Base-by-base conservation (phyloP, 2,888 invertebrate genomes). In the Agonopterix alstromeriana region DNA sequence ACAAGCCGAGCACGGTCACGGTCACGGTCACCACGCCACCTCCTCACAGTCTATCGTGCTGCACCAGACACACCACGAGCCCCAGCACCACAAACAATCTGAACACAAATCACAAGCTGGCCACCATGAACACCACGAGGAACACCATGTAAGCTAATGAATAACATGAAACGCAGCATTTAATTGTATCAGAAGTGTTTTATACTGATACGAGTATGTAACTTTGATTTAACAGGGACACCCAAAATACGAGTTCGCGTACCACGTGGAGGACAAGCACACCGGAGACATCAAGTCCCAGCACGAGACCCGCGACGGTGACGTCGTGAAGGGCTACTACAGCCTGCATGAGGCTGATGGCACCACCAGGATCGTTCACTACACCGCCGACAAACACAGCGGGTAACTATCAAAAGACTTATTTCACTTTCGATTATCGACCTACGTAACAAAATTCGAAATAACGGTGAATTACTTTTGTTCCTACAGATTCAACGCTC, bases 201-300 rank as follows among this genome's bases (percentile, higher is more conserved):
- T 14, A 1, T 14, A 14, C 14, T 14, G 2, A 2, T 14, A 14
- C n/a, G n/a, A 14, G 2, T 2, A 14, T 14, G 1, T 14, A 14
- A n/a, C n/a, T n/a, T n/a, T n/a, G n/a, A n/a, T n/a, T n/a, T n/a
- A n/a, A n/a, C 3, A 82, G 82, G 65, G 85, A n/a, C 42, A 42
- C 42, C 42, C 90, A 38, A 87, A 55, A 38, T 55, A 55, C 49
- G 48, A 52, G 51, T 56, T 54, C 44, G 43, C 35, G 41, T 48
- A 48, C 44, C 82, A 56, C 73, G 82, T 48, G 36, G 80, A 86
- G 54, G 90, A 90, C 55, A 82, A 81, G 1, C 88, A 90, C 56
- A 90, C 90, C 11, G 90, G 89, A n/a, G 90, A 91, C 73, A 81
- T 88, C 65, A 90, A 91, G 70, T 77, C 79, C 53, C 90, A 90